Conservation (phyloP, 1,140 invertebrate genomes). For the Apis laboriosa region DNA sequence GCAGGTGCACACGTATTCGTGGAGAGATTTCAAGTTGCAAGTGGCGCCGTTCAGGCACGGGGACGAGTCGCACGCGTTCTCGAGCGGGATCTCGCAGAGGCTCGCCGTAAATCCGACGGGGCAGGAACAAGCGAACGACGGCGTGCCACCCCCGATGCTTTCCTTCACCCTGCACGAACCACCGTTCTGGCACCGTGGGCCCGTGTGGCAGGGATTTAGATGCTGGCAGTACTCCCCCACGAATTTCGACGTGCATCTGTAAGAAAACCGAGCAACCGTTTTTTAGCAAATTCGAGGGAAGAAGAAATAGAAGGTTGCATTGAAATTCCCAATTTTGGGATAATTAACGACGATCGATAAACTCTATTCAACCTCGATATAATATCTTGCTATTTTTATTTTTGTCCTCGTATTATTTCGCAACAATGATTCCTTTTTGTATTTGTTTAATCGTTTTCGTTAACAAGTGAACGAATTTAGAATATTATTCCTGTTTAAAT, state of each 20-base stretch:
- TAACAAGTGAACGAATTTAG: no score
- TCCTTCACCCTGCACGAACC: slow-evolving; percentile 92
- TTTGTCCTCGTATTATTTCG: no score
- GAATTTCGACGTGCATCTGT: slow-evolving; percentile 94
- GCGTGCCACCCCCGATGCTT: slow-evolving; percentile 83
- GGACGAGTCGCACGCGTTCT: slow-evolving; percentile 93
- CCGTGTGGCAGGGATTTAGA: slow-evolving; percentile 94
- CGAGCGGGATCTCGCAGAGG: slow-evolving; percentile 94
- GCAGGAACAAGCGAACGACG: slow-evolving; percentile 92
- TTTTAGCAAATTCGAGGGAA: fast-evolving
- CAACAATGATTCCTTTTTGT: no score
- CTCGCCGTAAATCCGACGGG: slow-evolving; percentile 95
- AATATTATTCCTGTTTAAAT: no score
- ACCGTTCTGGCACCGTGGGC: slow-evolving; percentile 93
- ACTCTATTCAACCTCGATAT: no score
- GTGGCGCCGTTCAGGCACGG: slow-evolving; percentile 94
- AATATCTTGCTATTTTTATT: no score
- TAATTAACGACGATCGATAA: no score
- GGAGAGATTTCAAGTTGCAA: slow-evolving; percentile 88
- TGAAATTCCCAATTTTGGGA: neutral
- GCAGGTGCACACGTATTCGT: slow-evolving; percentile 92
- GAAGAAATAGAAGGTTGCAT: neutral
- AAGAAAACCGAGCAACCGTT: neutral
- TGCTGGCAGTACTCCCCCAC: slow-evolving; percentile 97
- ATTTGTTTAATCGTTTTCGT: no score